Base-by-base conservation (phyloP, 2,888 invertebrate species). In the Eupithecia inturbata region DNA sequence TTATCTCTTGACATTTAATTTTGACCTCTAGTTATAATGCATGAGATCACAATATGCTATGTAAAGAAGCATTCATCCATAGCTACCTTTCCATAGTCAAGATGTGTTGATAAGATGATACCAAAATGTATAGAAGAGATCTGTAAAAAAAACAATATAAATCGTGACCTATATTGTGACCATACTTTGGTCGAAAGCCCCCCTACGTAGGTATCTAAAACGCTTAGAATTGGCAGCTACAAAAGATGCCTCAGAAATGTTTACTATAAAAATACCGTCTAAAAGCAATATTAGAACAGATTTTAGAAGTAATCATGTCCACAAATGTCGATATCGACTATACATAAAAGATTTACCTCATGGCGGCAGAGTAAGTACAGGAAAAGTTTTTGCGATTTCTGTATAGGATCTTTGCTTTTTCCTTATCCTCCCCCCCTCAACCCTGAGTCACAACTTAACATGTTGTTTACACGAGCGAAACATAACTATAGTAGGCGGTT, bases 21-120 rank as follows among this genome's bases (percentile, higher is more conserved):
- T 31, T 70, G 72, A 66, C 62, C 73, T 69, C 70, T 74, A 67
- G 57, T 74, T 70, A 70, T 64, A 75, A 80, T 74, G 72, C 75
- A 77, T 77, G 75, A 74, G 73, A 39, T 76, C 63, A 53, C 62
- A 71, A 57, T 62, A 31, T 36, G 28, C 31, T n/a, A 64, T n/a
- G 22, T 0, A 36, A 33, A 12, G 3, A 14, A n/a, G n/a, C 49
- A 19, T 49, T 49, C 0, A 9, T n/a, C 45, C 19, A 45, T n/a
- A 45, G n/a, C 19, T 19, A 45, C 45, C n/a, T 45, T 45, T 7
- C n/a, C n/a, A 45, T 19, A 49, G 49, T n/a, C 49, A 49, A 41
- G 19, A 49, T 49, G 2, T 49, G 9, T 49, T 36, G 45, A n/a
- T n/a, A n/a, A n/a, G n/a, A n/a, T 45, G 6, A 45, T 9, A 49